Evolutionary conservation across 2,797 vertebrate genomes (phyloP).

Genomic region (Gymnothorax javanicus): DNA sequence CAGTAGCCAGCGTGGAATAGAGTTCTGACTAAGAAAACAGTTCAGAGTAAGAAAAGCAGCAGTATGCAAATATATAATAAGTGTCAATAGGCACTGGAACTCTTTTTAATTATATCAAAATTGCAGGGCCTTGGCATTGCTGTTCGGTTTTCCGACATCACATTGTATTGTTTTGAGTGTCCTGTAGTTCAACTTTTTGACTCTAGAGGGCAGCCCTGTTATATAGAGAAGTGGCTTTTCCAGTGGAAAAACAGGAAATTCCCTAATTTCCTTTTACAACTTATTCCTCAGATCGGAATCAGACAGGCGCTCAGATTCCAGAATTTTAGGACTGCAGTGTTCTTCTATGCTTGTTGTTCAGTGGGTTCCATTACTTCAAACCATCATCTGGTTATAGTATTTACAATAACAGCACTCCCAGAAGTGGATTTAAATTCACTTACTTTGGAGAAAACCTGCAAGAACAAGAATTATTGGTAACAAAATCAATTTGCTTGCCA

Average conservation of each 20-base stretch:
- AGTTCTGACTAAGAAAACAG: no score
- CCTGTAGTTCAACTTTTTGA: slow-evolving; percentile 8
- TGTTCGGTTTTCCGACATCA: not conserved
- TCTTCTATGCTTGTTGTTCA: not conserved
- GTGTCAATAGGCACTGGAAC: not conserved
- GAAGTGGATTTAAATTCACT: not conserved
- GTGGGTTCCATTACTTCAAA: not conserved
- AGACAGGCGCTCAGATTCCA: not conserved
- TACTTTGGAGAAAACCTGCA: not conserved
- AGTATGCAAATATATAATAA: not conserved
- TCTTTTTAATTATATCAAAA: not conserved
- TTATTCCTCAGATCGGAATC: not conserved
- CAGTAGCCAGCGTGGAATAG: no score
- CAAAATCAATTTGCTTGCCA: not conserved
- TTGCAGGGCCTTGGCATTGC: not conserved
- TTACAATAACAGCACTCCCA: not conserved
- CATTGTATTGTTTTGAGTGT: not conserved
- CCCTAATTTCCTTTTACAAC: not conserved
- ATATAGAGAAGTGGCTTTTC: not conserved
- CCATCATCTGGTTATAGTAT: not conserved
- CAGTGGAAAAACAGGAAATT: not conserved
- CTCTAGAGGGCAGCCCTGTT: slow-evolving; percentile 30
- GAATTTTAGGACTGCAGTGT: not conserved
- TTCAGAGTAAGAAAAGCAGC: not conserved
- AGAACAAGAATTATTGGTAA: not conserved